These are phyloP conservation scores for Papilio xuthus DNA, from an alignment of 1,140 invertebrate genomes.

Conservation along the genomic window DNA sequence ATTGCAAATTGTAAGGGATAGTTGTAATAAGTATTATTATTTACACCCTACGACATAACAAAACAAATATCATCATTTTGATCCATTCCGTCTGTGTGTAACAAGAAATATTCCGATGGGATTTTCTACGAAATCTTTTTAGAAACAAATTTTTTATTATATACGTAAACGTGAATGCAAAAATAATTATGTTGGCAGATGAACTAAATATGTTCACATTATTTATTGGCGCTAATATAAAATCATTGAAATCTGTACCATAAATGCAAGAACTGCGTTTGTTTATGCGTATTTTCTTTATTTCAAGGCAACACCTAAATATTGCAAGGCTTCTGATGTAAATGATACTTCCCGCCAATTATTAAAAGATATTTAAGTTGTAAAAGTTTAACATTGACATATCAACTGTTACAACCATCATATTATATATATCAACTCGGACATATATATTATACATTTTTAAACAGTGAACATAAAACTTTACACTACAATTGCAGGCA, in stretches of 20 bases:
- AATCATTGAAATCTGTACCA: background rate
- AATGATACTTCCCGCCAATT: background rate
- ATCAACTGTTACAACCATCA: background rate
- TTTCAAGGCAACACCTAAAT: background rate
- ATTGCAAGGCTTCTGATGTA: background rate
- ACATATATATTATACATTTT: background rate
- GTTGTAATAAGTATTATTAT: background rate
- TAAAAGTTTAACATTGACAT: slow-evolving; percentile 5
- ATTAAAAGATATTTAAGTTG: background rate
- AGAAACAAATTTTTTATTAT: background rate
- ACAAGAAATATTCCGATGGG: background rate
- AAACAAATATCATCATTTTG: background rate
- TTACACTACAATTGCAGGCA: background rate
- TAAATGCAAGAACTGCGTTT: background rate
- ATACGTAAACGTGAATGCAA: background rate
- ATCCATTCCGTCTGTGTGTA: background rate
- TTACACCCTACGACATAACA: background rate
- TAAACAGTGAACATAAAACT: background rate
- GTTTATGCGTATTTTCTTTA: slow-evolving; percentile 4
- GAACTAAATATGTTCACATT: background rate
- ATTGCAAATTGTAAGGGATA: slow-evolving; percentile 84
- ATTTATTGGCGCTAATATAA: background rate
- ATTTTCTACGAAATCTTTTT: slow-evolving; percentile 32
- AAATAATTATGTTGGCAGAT: slow-evolving; percentile 4
- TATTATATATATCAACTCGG: too few species aligned